Conservation (phyloP, 2,113 vertebrate genomes). For the Gobio gobio region DNA sequence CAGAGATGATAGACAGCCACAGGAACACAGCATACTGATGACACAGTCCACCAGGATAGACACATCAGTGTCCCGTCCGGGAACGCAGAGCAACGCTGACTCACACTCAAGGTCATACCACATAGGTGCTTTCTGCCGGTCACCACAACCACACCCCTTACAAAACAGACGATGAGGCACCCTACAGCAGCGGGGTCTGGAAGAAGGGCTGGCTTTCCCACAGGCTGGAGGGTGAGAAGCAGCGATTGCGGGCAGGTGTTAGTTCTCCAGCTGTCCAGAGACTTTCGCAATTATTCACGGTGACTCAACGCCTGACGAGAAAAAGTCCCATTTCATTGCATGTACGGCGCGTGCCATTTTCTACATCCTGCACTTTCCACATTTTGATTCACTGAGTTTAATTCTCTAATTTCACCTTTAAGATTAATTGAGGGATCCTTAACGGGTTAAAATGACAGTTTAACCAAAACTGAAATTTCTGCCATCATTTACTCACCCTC, state of each 20-base stretch:
- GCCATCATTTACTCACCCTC: too few relatives aligned
- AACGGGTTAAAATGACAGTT: not conserved
- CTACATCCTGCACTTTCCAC: slow-evolving; percentile 8
- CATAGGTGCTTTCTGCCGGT: slow-evolving; percentile 11
- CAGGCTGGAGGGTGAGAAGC: slow-evolving; percentile 11
- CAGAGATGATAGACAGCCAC: slow-evolving; percentile 56
- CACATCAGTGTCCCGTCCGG: slow-evolving; percentile 34
- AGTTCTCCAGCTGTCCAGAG: slow-evolving; percentile 29
- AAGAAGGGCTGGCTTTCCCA: slow-evolving; percentile 21
- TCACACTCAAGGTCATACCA: slow-evolving; percentile 33
- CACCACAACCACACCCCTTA: slow-evolving; percentile 22
- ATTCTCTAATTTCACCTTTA: not conserved
- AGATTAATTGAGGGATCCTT: not conserved
- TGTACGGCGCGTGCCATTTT: not conserved
- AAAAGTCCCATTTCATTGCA: not conserved
- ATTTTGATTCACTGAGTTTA: not conserved
- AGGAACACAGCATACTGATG: slow-evolving; percentile 46
- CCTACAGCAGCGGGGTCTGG: not conserved
- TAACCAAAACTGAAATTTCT: not conserved
- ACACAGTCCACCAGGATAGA: slow-evolving; percentile 53
- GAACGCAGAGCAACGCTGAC: slow-evolving; percentile 50
- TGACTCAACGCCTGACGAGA: slow-evolving; percentile 17
- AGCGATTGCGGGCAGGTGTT: not conserved
- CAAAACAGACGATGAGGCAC: not conserved
- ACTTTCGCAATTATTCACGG: slow-evolving; percentile 38